These are phyloP conservation scores for Limnothrissa miodon DNA, from an alignment of 2,113 vertebrate species.

Conservation along the genomic window DNA sequence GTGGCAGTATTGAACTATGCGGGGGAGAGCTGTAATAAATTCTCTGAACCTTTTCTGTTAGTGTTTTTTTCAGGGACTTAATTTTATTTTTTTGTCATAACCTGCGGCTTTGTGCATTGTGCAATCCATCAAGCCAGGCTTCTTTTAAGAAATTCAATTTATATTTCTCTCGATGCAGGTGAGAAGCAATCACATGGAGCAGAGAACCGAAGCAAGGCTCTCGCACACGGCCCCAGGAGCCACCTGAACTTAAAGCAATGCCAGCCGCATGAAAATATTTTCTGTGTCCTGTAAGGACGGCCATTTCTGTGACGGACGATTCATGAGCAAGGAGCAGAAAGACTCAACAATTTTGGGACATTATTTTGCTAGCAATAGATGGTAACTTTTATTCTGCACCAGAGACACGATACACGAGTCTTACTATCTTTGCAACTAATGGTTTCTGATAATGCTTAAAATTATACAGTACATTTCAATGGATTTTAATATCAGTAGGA, in stretches of 20 bases:
- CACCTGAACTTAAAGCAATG: background rate
- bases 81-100: background rate
- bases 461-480: background rate
- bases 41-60: background rate
- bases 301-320: background rate
- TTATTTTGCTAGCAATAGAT: background rate
- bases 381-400: background rate
- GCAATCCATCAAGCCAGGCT: constrained; percentile 2
- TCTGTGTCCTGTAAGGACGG: background rate
- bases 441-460: no score
- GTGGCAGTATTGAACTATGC: background rate
- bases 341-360: background rate
- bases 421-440: no score
- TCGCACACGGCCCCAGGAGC: background rate
- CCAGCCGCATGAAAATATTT: background rate
- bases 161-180: constrained; percentile 8
- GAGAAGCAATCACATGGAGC: background rate
- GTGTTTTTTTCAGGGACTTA: background rate
- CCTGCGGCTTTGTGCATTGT: background rate
- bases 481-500: background rate
- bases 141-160: constrained; percentile 13
- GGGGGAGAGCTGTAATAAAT: background rate
- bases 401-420: no score
- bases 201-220: background rate
- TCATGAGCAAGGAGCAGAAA: background rate